phyloP scores from a whole-genome alignment of 2,888 invertebrate genomes.

The Noctua fimbriata region DNA sequence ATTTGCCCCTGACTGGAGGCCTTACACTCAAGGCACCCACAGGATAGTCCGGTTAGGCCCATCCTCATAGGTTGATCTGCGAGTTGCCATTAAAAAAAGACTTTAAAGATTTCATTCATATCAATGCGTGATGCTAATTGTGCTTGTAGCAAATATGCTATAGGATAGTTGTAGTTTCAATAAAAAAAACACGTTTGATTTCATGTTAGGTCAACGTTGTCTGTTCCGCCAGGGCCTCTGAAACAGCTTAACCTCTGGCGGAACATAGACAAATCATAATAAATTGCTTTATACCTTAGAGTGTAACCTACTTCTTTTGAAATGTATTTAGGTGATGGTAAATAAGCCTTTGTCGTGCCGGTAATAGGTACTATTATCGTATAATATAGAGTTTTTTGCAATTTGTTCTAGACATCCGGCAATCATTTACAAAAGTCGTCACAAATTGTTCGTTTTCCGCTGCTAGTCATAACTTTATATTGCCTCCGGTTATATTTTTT shows the following conservation, averaged over 20 bases:
- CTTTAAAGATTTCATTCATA: too few relatives aligned
- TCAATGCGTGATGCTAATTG: not conserved
- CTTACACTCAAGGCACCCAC: too few relatives aligned
- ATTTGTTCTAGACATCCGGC: slow-evolving; percentile 13
- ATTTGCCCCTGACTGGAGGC: too few relatives aligned
- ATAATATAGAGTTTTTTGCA: slow-evolving; percentile 1
- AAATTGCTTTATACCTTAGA: not conserved
- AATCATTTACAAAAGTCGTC: slow-evolving; percentile 31
- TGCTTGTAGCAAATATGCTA: not conserved
- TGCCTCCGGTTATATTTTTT: not conserved
- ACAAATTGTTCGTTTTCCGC: slow-evolving; percentile 7
- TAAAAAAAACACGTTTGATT: not conserved
- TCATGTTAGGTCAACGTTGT: not conserved
- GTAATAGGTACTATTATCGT: not conserved
- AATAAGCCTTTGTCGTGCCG: slow-evolving; percentile 15
- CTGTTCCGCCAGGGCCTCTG: not conserved
- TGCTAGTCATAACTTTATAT: slow-evolving; percentile 6
- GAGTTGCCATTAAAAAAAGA: too few relatives aligned
- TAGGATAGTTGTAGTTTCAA: not conserved
- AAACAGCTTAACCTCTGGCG: not conserved
- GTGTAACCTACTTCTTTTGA: slow-evolving; percentile 12
- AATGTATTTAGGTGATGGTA: not conserved
- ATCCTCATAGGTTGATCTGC: too few relatives aligned
- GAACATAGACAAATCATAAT: slow-evolving; percentile 1
- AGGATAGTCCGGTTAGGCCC: too few relatives aligned